Conservation (phyloP, 2,113 vertebrate genomes). For the Epinephelus fuscoguttatus region DNA sequence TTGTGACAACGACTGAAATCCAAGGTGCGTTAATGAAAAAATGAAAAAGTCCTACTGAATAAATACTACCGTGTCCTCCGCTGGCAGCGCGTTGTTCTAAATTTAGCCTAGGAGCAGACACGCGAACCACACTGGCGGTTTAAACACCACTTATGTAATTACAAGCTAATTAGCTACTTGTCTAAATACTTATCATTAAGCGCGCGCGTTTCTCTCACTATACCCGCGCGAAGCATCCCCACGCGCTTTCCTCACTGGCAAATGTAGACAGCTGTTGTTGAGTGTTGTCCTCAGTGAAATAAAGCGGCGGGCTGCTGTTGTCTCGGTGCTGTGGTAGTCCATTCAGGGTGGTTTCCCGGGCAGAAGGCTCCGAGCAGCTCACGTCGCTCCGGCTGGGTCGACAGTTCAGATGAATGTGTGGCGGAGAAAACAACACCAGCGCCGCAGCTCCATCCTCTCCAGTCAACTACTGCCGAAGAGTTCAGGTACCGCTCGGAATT, state of each 20-base stretch:
- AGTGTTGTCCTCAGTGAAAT: not conserved
- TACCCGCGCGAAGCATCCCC: slow-evolving; percentile 52
- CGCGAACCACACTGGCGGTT: slow-evolving; percentile 28
- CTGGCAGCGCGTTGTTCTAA: slow-evolving; percentile 43
- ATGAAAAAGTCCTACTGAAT: slow-evolving; percentile 17
- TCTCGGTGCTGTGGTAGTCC: slow-evolving; percentile 44
- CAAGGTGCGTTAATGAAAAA: slow-evolving; percentile 53
- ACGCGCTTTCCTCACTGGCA: slow-evolving; percentile 21
- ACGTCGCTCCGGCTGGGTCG: slow-evolving; percentile 50
- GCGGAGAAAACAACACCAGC: slow-evolving; percentile 72
- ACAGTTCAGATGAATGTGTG: slow-evolving; percentile 49
- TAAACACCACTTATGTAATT: slow-evolving; percentile 61
- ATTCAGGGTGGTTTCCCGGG: slow-evolving; percentile 43
- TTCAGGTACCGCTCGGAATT: slow-evolving; percentile 61
- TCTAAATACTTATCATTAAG: slow-evolving; percentile 54
- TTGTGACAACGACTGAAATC: slow-evolving; percentile 54
- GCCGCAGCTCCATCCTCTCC: slow-evolving; percentile 69
- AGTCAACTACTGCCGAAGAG: slow-evolving; percentile 63
- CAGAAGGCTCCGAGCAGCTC: slow-evolving; percentile 43
- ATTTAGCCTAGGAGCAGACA: slow-evolving; percentile 36
- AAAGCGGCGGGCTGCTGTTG: not conserved
- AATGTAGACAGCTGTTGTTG: slow-evolving; percentile 28
- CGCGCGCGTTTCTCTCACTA: slow-evolving; percentile 48
- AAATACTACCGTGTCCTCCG: slow-evolving; percentile 43
- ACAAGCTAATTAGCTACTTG: slow-evolving; percentile 63